Percentiles rank a stretch among this genome's conserved stretches.
These are phyloP conservation scores for Micromussa lordhowensis DNA, from an alignment of 92 coral and sea anemone genomes.

Conservation along the genomic window DNA sequence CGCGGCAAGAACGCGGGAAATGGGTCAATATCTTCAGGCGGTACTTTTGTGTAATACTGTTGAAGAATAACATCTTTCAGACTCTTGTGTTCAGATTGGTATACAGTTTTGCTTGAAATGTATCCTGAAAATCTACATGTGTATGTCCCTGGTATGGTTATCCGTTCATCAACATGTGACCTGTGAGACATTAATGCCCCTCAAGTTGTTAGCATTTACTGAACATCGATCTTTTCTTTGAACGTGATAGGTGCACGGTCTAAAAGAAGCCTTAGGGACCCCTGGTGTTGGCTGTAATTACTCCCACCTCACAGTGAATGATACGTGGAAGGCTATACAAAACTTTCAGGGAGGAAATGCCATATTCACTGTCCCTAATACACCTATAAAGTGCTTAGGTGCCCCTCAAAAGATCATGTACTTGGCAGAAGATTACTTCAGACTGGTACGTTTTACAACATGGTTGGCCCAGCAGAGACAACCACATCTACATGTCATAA, in stretches of 20 bases:
- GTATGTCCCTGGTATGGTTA: too few relatives aligned
- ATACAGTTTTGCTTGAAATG: too few relatives aligned
- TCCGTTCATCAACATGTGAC: too few relatives aligned
- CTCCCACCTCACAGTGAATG: constrained; percentile 83
- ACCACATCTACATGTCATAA: not conserved
- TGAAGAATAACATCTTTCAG: too few relatives aligned
- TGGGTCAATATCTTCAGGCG: too few relatives aligned
- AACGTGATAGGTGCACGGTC: constrained; percentile 76
- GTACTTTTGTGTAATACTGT: too few relatives aligned
- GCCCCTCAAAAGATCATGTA: constrained; percentile 99
- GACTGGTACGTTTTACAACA: constrained; percentile 62
- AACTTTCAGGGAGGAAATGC: constrained; percentile 94
- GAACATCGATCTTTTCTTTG: not conserved
- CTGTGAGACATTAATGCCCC: too few relatives aligned
- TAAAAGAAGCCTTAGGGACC: constrained; percentile 85
- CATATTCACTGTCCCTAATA: constrained; percentile 90
- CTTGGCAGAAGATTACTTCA: constrained; percentile 85
- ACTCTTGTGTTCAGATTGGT: too few relatives aligned
- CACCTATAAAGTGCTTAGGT: constrained; percentile 96
- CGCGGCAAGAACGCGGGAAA: too few relatives aligned
- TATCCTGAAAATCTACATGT: too few relatives aligned
- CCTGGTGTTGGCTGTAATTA: constrained; percentile 94
- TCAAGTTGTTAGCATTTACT: too few relatives aligned
- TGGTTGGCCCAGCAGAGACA: not conserved
- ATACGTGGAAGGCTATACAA: constrained; percentile 95